Evolutionary conservation across 2,113 vertebrate genomes (phyloP).

Genomic region (Lethenteron camtschaticum): DNA sequence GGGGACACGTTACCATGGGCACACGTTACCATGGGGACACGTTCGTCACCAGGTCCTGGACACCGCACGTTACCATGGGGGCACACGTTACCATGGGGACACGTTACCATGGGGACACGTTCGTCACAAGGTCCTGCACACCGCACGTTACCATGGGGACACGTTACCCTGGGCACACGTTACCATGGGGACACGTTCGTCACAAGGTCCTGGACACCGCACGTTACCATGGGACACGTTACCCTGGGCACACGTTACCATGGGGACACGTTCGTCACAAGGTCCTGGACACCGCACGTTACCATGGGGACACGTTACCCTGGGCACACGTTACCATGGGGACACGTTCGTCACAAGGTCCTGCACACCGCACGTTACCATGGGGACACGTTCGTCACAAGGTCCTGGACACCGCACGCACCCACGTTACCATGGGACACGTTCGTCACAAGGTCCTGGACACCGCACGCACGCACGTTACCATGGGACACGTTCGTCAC

Average conservation of each 20-base stretch:
- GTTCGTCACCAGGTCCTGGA: conserved; percentile 69
- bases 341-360: conserved; percentile 82
- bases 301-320: too few relatives aligned
- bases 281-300: background rate
- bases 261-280: too few relatives aligned
- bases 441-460: conserved; percentile 71
- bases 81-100: too few relatives aligned
- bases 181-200: conserved; percentile 63
- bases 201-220: conserved; percentile 42
- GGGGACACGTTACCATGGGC: too few relatives aligned
- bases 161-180: too few relatives aligned
- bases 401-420: too few relatives aligned
- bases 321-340: conserved; percentile 14
- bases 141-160: too few relatives aligned
- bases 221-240: too few relatives aligned
- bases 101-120: too few relatives aligned
- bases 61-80: too few relatives aligned
- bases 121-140: background rate
- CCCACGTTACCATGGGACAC: conserved; percentile 27
- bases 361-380: conserved; percentile 24
- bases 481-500: conserved; percentile 51
- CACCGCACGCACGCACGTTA: conserved; percentile 17
- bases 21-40: conserved; percentile 54
- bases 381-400: too few relatives aligned
- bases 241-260: too few relatives aligned